Evolutionary conservation across 2,113 vertebrate genomes (phyloP).

Genomic region (Pygathrix nemaeus): DNA sequence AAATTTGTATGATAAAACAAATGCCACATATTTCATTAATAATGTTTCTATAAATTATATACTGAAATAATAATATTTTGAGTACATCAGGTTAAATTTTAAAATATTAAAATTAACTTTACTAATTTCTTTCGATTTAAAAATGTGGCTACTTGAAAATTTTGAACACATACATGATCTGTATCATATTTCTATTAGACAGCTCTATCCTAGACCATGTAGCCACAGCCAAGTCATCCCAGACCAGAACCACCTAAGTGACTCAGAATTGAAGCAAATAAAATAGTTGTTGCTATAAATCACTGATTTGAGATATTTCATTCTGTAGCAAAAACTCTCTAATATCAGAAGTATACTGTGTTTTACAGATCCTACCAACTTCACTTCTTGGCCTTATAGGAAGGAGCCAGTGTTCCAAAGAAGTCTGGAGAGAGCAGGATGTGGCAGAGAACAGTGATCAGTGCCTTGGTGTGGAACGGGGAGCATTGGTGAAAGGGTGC

Average conservation of each 20-base stretch:
- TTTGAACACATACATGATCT: not conserved
- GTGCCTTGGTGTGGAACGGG: not conserved
- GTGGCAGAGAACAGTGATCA: not conserved
- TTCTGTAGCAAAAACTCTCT: not conserved
- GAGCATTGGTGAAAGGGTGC: not conserved
- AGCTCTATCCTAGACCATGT: not conserved
- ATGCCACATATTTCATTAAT: not conserved
- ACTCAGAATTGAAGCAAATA: not conserved
- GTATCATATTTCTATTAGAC: not conserved
- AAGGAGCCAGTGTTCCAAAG: not conserved
- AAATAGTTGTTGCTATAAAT: slow-evolving; percentile 4
- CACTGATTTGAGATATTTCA: not conserved
- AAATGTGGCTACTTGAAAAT: slow-evolving; percentile 23
- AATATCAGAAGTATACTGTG: not conserved
- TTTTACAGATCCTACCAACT: not conserved
- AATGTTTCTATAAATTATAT: slow-evolving; percentile 23
- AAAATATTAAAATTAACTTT: slow-evolving; percentile 21
- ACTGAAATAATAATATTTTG: slow-evolving; percentile 27
- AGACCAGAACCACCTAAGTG: not conserved
- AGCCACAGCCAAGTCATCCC: not conserved
- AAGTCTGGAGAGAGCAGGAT: not conserved
- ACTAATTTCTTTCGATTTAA: not conserved
- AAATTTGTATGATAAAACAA: not conserved
- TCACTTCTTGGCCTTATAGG: not conserved
- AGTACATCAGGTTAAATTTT: not conserved